These are phyloP conservation scores for Harmothoe impar DNA, from an alignment of 2,888 invertebrate species.

Conservation along the genomic window DNA sequence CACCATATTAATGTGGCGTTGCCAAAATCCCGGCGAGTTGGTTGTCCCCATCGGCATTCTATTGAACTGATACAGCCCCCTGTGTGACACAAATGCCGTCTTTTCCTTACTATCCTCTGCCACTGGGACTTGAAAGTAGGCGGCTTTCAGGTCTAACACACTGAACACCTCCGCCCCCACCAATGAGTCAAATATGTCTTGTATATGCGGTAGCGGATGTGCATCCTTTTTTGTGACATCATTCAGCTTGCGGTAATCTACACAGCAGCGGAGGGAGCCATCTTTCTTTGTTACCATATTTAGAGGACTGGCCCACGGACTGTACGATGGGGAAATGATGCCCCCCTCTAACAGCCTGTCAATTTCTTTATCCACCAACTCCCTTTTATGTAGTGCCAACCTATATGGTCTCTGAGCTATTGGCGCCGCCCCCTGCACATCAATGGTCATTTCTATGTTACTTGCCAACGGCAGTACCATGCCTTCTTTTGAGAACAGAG, in stretches of 20 bases:
- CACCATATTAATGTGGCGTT: neutral
- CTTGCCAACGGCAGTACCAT: neutral
- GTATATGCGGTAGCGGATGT: neutral
- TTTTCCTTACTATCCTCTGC: neutral
- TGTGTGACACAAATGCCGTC: neutral
- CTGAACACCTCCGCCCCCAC: neutral
- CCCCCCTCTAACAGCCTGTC: neutral
- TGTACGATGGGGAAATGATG: neutral
- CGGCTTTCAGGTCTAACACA: neutral
- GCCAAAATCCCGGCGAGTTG: neutral
- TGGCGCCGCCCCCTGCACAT: neutral
- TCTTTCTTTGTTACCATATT: neutral
- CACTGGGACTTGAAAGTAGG: neutral
- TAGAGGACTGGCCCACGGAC: neutral
- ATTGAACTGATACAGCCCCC: neutral
- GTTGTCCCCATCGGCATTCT: neutral
- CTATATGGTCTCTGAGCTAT: neutral
- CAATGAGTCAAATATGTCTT: neutral
- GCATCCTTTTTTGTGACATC: slow-evolving; percentile 5
- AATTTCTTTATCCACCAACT: slow-evolving; percentile 1
- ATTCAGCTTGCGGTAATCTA: slow-evolving; percentile 63
- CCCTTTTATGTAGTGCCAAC: neutral
- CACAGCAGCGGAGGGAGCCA: slow-evolving; percentile 45
- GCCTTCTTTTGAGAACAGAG: neutral
- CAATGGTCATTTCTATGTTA: neutral